Evolutionary conservation across 2,888 invertebrate genomes (phyloP).

Genomic region (Chironomus tentans): DNA sequence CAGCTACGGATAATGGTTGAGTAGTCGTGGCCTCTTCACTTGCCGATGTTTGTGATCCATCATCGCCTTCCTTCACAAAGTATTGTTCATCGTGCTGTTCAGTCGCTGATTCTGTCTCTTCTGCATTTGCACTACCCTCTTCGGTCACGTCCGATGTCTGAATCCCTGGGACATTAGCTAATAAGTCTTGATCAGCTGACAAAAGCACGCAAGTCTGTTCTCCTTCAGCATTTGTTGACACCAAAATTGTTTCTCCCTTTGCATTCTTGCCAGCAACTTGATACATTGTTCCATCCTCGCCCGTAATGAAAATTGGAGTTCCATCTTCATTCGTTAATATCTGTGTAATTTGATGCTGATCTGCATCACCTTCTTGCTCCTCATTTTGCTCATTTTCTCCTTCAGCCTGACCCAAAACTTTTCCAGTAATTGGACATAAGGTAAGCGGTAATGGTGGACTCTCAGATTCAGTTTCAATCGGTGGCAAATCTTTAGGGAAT

Average conservation of each 20-base stretch:
- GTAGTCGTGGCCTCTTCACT: conserved; percentile 27
- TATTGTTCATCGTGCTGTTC: conserved; percentile 21
- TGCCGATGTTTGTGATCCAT: conserved; percentile 3
- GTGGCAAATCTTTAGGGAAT: conserved; percentile 37
- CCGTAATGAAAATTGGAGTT: conserved; percentile 66
- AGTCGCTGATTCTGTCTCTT: conserved; percentile 33
- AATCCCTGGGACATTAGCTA: conserved; percentile 13
- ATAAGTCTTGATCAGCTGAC: conserved; percentile 48
- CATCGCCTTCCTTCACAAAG: conserved; percentile 29
- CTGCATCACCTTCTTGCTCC: conserved; percentile 7
- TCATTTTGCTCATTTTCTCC: conserved; percentile 47
- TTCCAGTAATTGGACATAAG: conserved; percentile 59
- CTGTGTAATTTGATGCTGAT: conserved; percentile 35
- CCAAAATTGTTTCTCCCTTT: conserved; percentile 64
- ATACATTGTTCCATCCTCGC: conserved; percentile 64
- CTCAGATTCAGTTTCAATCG: conserved; percentile 41
- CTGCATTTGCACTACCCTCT: conserved; percentile 41
- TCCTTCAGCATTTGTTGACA: conserved; percentile 64
- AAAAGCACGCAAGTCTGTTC: conserved; percentile 63
- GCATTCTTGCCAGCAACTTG: conserved; percentile 71
- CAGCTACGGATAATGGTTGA: conserved; percentile 29
- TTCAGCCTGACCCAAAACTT: conserved; percentile 50
- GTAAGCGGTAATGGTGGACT: conserved; percentile 60
- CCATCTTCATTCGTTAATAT: conserved; percentile 49
- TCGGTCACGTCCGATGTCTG: conserved; percentile 20